Base-by-base conservation (phyloP, 30 jellyfish, hydroid and myxozoan genomes). In the Clytia hemisphaerica region DNA sequence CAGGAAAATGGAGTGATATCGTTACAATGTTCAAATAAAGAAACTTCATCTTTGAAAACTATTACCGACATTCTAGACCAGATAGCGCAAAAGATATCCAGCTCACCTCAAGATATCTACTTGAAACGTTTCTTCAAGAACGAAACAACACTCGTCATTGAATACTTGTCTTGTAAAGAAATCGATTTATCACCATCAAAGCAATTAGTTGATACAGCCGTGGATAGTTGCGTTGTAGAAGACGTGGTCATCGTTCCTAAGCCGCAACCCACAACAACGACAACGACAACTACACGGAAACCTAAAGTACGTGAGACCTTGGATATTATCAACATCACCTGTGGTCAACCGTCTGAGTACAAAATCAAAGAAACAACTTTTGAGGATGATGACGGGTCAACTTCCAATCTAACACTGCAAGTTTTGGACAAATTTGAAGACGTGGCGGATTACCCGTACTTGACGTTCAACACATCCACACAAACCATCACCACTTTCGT, bases 261-360 rank as follows among this genome's bases (percentile, higher is more conserved):
- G 0, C 15, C 25, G 12, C 7, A 1, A 15, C 25, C 35, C 1
- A 57, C 70, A 10, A 31, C 70, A 4, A 21, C 19, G 18, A 57
- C 49, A 31, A 9, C 35, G 42, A 6, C 70, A 22, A 37, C 70
- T 0, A n/a, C 70, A 21, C 7, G 53, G 16, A 28, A 25, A 21
- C 14, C 19, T 21, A 16, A 42, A 42, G 54, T 42, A 0, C 19
- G 18, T 12, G 14, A 16, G 19, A 12, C 54, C 19, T 16, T 42
- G 14, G 0, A 16, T 21, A 21, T 0, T 3, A 28, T 69, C 18
- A 28, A n/a, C 36, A 26, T 69, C 32, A 49, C 73, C 16, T 69
- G 81, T 69, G 81, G 81, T 27, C 31, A 21, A 2, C 81, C 81
- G 18, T 0, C 5, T 28, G 35, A 45, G 24, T 69, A 69, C 40